Evolutionary conservation across 2,113 vertebrate species (phyloP), one percentile per base, ranked within the genome.

Genomic region (Rhagologus leucostigma): DNA sequence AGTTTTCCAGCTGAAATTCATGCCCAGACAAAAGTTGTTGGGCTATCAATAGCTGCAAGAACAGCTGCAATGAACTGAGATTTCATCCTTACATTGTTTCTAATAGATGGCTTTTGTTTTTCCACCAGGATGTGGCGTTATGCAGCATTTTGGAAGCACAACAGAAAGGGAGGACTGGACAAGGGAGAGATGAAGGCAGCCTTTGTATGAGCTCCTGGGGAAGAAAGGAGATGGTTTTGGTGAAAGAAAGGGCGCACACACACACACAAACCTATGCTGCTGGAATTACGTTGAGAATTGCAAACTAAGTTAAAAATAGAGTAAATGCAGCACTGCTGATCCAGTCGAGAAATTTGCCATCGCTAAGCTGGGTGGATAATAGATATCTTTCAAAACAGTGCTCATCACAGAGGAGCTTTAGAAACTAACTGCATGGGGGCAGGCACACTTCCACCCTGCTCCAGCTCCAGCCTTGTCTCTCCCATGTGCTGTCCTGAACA

Each of bases 51-150:
- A 71, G 71, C 92, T 74, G 79, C 79, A 90, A 80, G 88, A 63
- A 62, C 95, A 96, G 94, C 94, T 97, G 94, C 95, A 73, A 47
- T 16, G 29, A 75, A n/a, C 52, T 55, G 39, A 84, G 81, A 62
- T 92, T 56, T 84, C 70, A 65, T 73, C 89, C 46, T 92, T 41
- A 73, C 11, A 16, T 87, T 95, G 57, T 78, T 69, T 64, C 84
- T 73, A 71, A 96, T 91, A 92, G 74, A 94, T 85, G 91, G 78
- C 94, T 96, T 97, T 96, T 94, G 93, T 96, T 94, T 91, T 71
- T 22, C 63, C 53, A 93, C 82, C 91, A 96, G 95, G 96, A 96
- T 87, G 84, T 93, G 93, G 94, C 53, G 1, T 95, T 94, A 82
- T 2, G 4, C 70, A 89, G 87, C 41, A 11, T 73, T 87, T 71